Evolutionary conservation across 2,888 invertebrate species (phyloP).

Genomic region (Plemyria rubiginata): DNA sequence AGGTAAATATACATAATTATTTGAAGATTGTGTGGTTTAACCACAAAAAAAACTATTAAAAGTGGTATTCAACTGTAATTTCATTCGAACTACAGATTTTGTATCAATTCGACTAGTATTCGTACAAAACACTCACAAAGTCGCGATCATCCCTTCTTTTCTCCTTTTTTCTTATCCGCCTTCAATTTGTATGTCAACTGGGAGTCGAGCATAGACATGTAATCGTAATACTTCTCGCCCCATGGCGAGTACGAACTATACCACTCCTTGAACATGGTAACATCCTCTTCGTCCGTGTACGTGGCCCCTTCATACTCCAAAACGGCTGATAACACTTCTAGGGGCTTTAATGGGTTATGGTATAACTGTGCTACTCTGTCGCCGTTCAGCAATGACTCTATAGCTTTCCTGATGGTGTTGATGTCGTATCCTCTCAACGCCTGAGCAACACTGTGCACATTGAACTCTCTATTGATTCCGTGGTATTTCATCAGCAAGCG

Average conservation of each 20-base stretch:
- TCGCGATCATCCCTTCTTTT: conserved; percentile 22
- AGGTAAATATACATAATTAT: not conserved
- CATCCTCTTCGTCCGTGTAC: conserved; percentile 70
- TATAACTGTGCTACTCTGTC: conserved; percentile 80
- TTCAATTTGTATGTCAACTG: conserved; percentile 66
- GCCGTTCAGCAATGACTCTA: conserved; percentile 73
- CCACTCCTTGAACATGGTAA: conserved; percentile 78
- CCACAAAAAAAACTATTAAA: not conserved
- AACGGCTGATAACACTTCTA: conserved; percentile 80
- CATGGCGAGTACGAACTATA: conserved; percentile 70
- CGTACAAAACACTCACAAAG: not conserved
- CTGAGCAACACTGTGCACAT: conserved; percentile 84
- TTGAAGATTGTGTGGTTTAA: not conserved
- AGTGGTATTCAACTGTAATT: conserved; percentile 1
- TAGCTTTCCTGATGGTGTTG: conserved; percentile 70
- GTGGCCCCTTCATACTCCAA: conserved; percentile 59
- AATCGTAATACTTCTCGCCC: conserved; percentile 62
- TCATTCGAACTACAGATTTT: not conserved
- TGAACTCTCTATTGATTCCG: conserved; percentile 83
- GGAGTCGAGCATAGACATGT: conserved; percentile 63
- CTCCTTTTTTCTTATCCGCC: conserved; percentile 65
- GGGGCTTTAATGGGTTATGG: conserved; percentile 77
- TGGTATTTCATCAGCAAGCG: conserved; percentile 85
- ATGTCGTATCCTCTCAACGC: conserved; percentile 83
- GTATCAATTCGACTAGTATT: not conserved